Evolutionary conservation across 2,113 vertebrate species (phyloP), one percentile per base, ranked within the genome.

Genomic region (Gambusia affinis): DNA sequence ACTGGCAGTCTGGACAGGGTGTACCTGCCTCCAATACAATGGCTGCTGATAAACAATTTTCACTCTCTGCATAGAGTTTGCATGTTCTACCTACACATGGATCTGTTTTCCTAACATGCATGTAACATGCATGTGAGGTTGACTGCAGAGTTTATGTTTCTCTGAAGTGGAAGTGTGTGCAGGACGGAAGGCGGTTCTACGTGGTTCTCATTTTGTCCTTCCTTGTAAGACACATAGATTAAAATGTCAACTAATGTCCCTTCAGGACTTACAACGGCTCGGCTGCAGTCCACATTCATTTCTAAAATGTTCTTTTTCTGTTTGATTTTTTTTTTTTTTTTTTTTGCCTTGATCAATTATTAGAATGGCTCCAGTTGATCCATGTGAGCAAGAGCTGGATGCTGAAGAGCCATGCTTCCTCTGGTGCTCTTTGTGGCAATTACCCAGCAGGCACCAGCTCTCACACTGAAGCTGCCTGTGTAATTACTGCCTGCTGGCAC

Each of bases 401-500:
- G 73, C 81, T 80, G 82, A 85, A 85, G 76, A 89, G 86, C 78
- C 77, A 64, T 72, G 84, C 85, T 89, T 91, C 88, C 85, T 89
- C 74, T 84, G 61, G 27, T 76, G 78, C 82, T 87, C 85, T 83
- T 79, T 83, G 78, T 67, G 67, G 76, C 90, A 92, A 92, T 92
- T 90, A 92, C 85, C 85, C 90, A 81, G 79, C 89, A 85, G 73
- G 79, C 75, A 79, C 70, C 62, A 73, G 76, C 85, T 79, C 77
- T 88, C 82, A 81, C 79, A 79, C 86, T 73, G 69, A 85, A 80
- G 74, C 82, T 82, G 78, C 69, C 64, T 82, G 78, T 79, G 78
- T 92, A 91, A 94, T 92, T 92, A 92, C 64, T 85, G 85, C 51
- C 79, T 90, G 81, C 78, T 69, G 78, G 42, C 67, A 54, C 63